Conservation (phyloP, 2,797 vertebrate species). For the Brotula barbata region DNA sequence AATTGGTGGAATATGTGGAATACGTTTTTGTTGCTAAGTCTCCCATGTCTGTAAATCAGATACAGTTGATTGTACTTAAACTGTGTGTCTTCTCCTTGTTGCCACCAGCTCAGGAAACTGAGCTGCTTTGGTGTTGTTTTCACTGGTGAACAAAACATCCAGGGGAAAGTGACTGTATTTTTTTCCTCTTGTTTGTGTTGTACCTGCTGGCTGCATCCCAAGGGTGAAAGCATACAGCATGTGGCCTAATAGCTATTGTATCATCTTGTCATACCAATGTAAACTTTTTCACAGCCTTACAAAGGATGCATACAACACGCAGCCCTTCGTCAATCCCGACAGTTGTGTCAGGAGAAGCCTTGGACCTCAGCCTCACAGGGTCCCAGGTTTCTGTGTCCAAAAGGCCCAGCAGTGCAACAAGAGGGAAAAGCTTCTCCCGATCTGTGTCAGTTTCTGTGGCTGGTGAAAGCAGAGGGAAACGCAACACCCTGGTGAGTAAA, state of each 20-base stretch:
- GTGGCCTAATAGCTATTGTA: not conserved
- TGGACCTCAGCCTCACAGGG: slow-evolving; percentile 85
- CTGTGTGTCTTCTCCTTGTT: not conserved
- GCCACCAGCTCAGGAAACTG: not conserved
- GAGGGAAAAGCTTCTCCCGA: slow-evolving; percentile 80
- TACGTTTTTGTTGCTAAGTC: too few relatives aligned
- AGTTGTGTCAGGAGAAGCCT: slow-evolving; percentile 35
- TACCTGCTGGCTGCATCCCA: not conserved
- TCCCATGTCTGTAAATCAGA: not conserved
- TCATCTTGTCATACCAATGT: not conserved
- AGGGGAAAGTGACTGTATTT: slow-evolving; percentile 13
- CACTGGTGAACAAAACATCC: slow-evolving; percentile 35
- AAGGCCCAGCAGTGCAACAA: slow-evolving; percentile 83
- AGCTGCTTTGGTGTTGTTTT: slow-evolving; percentile 44
- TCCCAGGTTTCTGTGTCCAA: slow-evolving; percentile 78
- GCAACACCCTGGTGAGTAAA: slow-evolving; percentile 82
- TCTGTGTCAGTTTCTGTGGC: slow-evolving; percentile 83
- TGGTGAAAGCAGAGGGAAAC: slow-evolving; percentile 77
- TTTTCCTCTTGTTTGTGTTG: slow-evolving; percentile 28
- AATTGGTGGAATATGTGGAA: too few relatives aligned
- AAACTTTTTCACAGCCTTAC: slow-evolving; percentile 18
- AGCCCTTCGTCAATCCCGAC: slow-evolving; percentile 73
- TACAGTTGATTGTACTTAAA: not conserved
- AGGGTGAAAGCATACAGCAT: not conserved
- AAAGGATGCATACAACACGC: slow-evolving; percentile 86